Percentiles rank a stretch among this genome's conserved stretches.
Conservation (phyloP, 2,888 invertebrate genomes). For the Euspilapteryx auroguttella region DNA sequence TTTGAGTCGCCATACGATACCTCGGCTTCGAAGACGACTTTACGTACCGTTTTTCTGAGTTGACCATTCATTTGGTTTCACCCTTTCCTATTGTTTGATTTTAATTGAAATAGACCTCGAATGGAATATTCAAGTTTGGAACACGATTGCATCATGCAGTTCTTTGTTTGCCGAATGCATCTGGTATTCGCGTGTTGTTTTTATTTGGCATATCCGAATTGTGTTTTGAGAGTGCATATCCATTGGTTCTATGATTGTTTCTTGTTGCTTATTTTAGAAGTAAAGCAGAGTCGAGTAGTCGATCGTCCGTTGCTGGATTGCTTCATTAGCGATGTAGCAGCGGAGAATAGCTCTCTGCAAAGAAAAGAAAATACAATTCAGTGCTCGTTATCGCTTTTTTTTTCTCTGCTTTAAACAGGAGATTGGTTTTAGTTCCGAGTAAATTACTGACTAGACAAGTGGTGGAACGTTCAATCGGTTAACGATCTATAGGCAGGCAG, state of each 20-base stretch:
- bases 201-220: constrained; percentile 48
- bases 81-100: constrained; percentile 12
- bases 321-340: constrained; percentile 54
- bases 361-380: too few species aligned
- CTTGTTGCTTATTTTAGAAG: constrained; percentile 43
- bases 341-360: too few species aligned
- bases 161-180: constrained; percentile 32
- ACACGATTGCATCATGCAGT: constrained; percentile 35
- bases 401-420: too few species aligned
- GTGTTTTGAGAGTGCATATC: constrained; percentile 28
- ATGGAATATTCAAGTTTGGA: constrained; percentile 35
- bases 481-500: too few species aligned
- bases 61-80: constrained; percentile 53
- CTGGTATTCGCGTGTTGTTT: constrained; percentile 30
- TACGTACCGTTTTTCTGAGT: constrained; percentile 27
- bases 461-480: too few species aligned
- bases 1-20: constrained; percentile 58
- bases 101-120: background rate
- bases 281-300: constrained; percentile 33
- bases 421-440: too few species aligned
- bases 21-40: constrained; percentile 40
- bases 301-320: constrained; percentile 54
- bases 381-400: too few species aligned
- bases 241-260: constrained; percentile 22
- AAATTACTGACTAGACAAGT: too few species aligned